phyloP scores from a whole-genome alignment of 2,888 invertebrate genomes.

The Phlogophora meticulosa region DNA sequence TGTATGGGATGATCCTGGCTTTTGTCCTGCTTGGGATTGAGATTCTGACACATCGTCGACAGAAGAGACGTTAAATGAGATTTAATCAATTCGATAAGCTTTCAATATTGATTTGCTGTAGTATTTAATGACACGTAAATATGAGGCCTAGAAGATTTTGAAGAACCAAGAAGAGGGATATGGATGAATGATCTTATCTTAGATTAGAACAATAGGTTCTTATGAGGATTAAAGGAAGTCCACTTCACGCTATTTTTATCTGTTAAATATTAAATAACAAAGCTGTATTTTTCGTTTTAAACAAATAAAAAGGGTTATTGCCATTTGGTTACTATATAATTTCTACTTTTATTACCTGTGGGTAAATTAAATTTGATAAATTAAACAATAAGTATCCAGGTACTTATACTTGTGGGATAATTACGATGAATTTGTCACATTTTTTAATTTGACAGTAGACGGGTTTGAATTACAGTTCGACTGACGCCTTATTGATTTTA shows the following conservation, averaged over 20 bases:
- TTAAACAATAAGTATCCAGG: no score
- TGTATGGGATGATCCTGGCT: conserved; percentile 82
- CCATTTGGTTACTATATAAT: no score
- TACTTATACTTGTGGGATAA: no score
- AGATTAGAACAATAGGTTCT: no score
- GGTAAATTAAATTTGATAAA: no score
- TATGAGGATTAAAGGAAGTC: background rate
- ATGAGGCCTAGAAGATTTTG: background rate
- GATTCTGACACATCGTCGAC: conserved; percentile 66
- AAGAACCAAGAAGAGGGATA: no score
- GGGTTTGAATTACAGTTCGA: no score
- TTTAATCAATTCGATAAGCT: background rate
- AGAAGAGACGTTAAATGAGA: background rate
- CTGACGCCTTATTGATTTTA: no score
- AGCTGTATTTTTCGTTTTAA: conserved; percentile 11
- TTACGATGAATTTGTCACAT: no score
- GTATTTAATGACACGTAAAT: background rate
- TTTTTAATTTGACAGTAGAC: no score
- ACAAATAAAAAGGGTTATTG: background rate
- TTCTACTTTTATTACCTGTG: no score
- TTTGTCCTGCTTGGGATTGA: conserved; percentile 77
- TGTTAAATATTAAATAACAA: conserved; percentile 7
- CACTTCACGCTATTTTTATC: background rate
- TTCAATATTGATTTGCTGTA: background rate
- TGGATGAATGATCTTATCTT: background rate